Percentiles rank a stretch among this genome's conserved stretches.
phyloP scores from a whole-genome alignment of 2,888 invertebrate species.

The Apotomis turbidana region DNA sequence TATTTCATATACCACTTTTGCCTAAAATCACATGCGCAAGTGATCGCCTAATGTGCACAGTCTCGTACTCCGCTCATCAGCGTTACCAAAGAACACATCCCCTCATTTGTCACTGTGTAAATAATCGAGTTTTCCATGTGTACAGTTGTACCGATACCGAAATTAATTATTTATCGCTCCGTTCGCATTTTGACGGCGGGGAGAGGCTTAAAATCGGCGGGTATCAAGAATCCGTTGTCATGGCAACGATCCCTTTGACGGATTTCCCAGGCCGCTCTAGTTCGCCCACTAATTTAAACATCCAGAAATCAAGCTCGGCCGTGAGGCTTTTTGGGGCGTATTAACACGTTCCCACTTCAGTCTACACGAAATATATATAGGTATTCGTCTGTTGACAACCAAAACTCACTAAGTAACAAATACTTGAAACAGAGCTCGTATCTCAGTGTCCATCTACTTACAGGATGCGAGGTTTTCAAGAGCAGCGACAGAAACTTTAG shows the following conservation, averaged over 20 bases:
- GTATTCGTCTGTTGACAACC: too few species aligned
- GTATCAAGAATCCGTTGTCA: conserved; percentile 58
- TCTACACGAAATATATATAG: background rate
- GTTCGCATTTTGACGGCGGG: conserved; percentile 70
- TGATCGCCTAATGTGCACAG: too few species aligned
- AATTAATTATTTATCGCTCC: conserved; percentile 48
- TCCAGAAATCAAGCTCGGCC: conserved; percentile 43
- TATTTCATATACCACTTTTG: too few species aligned
- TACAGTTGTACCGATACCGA: conserved; percentile 29
- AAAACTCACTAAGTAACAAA: too few species aligned
- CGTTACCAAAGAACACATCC: background rate
- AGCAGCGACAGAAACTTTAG: too few species aligned
- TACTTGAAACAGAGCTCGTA: too few species aligned
- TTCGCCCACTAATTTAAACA: conserved; percentile 58
- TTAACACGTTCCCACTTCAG: background rate
- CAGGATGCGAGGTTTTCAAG: too few species aligned
- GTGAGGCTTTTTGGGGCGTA: conserved; percentile 23
- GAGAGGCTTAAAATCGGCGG: conserved; percentile 64
- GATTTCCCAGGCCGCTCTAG: conserved; percentile 54
- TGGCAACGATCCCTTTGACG: conserved; percentile 73
- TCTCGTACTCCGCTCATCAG: background rate
- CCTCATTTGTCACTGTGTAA: conserved; percentile 24
- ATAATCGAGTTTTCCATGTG: conserved; percentile 28
- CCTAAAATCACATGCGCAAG: too few species aligned
- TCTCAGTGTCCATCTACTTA: too few species aligned